Evolutionary conservation across 1,140 invertebrate genomes (phyloP).

Genomic region (Riptortus pedestris): DNA sequence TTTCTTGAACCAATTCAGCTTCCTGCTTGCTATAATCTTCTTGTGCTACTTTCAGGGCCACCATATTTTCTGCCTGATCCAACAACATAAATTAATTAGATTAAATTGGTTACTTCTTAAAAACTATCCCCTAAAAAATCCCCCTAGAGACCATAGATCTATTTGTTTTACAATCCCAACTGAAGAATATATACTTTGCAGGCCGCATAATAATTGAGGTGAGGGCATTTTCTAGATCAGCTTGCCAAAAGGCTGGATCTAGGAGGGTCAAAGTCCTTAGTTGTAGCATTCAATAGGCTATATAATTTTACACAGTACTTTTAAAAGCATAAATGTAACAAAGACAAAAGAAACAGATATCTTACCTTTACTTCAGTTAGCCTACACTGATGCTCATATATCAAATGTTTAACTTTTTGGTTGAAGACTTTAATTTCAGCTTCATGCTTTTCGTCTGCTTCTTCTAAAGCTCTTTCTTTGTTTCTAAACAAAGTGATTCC

Average conservation of each 20-base stretch:
- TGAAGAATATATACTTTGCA: background rate
- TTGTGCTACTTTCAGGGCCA: slow-evolving; percentile 60
- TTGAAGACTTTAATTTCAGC: slow-evolving; percentile 77
- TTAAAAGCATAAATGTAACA: background rate
- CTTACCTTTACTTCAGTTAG: slow-evolving; percentile 57
- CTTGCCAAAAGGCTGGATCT: too few relatives aligned
- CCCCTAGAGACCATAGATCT: background rate
- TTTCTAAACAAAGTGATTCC: slow-evolving; percentile 49
- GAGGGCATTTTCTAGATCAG: too few relatives aligned
- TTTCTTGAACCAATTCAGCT: slow-evolving; percentile 64
- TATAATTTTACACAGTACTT: background rate
- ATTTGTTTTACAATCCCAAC: background rate
- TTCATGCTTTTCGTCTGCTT: slow-evolving; percentile 74
- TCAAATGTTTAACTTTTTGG: slow-evolving; percentile 84
- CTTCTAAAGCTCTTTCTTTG: slow-evolving; percentile 80
- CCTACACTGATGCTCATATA: slow-evolving; percentile 82
- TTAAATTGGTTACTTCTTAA: background rate
- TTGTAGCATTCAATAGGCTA: too few relatives aligned
- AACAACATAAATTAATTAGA: slow-evolving; percentile 2
- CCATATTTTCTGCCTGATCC: slow-evolving; percentile 58
- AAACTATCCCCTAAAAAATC: background rate
- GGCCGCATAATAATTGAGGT: background rate
- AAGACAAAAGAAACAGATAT: background rate
- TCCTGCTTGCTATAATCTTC: slow-evolving; percentile 65
- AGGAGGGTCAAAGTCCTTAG: too few relatives aligned